phyloP scores from a whole-genome alignment of 1,140 invertebrate genomes.

The Solenopsis fugax region DNA sequence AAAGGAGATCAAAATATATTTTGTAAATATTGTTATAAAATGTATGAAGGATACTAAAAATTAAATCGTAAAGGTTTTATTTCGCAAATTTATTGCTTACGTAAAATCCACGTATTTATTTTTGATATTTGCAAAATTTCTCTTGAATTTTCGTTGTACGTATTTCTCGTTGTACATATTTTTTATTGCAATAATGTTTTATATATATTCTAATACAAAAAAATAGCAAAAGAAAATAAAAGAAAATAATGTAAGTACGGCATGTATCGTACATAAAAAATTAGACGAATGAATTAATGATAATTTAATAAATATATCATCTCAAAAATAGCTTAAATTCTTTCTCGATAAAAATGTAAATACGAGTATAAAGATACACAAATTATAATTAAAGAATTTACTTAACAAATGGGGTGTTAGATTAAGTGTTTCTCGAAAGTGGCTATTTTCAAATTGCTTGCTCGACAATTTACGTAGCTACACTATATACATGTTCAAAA shows the following conservation, averaged over 20 bases:
- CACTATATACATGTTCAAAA: slow-evolving; percentile 26
- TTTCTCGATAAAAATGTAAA: background rate
- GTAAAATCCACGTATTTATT: background rate
- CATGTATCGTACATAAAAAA: background rate
- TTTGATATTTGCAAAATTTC: slow-evolving; percentile 12
- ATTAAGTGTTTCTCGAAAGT: slow-evolving; percentile 12
- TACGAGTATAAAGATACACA: background rate
- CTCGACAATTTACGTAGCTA: slow-evolving; percentile 34
- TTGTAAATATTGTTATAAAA: background rate
- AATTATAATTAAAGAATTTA: background rate
- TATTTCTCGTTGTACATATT: background rate
- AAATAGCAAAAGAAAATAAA: background rate
- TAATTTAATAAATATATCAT: background rate
- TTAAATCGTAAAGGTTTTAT: background rate
- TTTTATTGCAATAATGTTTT: slow-evolving; percentile 20
- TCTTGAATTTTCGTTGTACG: background rate
- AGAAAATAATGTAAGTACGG: background rate
- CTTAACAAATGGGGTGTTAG: background rate
- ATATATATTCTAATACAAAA: background rate
- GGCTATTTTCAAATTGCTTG: background rate
- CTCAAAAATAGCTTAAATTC: background rate
- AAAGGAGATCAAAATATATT: slow-evolving; percentile 17
- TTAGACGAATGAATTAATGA: background rate
- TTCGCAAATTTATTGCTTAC: slow-evolving; percentile 7
- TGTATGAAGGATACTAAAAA: background rate